A percentile compares a stretch with the other conserved stretches of the same genome.
These are phyloP conservation scores for Chamaea fasciata DNA, from an alignment of 2,113 vertebrate genomes.

Conservation along the genomic window DNA sequence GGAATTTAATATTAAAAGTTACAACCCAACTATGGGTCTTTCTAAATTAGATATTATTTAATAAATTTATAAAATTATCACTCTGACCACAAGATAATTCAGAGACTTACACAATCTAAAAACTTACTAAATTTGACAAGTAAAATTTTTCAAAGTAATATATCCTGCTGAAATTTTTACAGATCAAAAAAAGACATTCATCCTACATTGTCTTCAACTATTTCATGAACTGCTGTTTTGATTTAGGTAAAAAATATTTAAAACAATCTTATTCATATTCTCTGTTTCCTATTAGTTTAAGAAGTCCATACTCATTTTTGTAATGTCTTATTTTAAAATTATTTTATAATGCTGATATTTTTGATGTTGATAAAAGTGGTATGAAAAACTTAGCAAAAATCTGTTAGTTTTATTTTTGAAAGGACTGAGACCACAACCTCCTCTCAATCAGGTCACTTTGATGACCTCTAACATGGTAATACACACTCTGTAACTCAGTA, in stretches of 20 bases:
- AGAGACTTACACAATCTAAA: neutral
- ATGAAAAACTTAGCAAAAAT: neutral
- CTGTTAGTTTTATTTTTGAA: neutral
- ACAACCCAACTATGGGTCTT: neutral
- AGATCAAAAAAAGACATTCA: neutral
- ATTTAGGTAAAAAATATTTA: neutral
- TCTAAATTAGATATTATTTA: neutral
- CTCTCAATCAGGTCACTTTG: neutral
- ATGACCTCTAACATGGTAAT: neutral
- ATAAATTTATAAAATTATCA: neutral
- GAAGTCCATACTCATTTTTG: neutral
- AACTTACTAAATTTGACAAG: neutral
- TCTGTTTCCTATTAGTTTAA: neutral
- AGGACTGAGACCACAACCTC: neutral
- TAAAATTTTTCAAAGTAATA: neutral
- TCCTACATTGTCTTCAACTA: neutral
- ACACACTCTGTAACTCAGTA: neutral
- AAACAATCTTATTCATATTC: neutral
- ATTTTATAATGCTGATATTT: neutral
- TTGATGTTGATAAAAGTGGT: neutral
- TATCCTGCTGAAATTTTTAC: neutral
- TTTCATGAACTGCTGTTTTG: neutral
- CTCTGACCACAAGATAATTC: neutral
- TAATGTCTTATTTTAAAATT: neutral
- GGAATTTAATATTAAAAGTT: neutral